Conservation (phyloP, 2,113 vertebrate genomes). For the Onychorhynchus coronatus region DNA sequence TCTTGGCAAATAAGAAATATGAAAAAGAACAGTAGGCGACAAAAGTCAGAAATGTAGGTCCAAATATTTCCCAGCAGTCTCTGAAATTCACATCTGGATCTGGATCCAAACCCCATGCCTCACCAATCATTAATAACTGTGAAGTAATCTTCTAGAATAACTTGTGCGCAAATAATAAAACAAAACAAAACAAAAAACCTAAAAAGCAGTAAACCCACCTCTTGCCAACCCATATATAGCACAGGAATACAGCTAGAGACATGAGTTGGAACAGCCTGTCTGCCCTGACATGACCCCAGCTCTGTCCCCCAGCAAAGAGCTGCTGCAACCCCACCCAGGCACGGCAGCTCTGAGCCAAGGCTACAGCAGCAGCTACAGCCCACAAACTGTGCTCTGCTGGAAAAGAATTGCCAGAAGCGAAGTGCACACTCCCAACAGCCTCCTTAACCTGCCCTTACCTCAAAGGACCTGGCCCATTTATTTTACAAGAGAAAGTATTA, state of each 20-base stretch:
- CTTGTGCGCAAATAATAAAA: not conserved
- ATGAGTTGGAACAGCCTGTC: not conserved
- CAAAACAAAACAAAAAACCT: too few relatives aligned
- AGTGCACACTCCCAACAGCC: not conserved
- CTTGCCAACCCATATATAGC: not conserved
- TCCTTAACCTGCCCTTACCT: not conserved
- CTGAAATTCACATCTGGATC: not conserved
- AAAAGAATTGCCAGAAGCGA: not conserved
- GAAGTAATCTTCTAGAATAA: not conserved
- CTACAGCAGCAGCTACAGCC: not conserved
- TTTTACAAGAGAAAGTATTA: not conserved
- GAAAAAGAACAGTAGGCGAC: not conserved
- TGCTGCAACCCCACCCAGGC: not conserved
- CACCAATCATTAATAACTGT: not conserved
- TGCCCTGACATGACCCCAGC: not conserved
- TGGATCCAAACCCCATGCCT: not conserved
- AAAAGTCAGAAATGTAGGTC: not conserved
- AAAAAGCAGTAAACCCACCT: not conserved
- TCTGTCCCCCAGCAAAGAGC: not conserved
- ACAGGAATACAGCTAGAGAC: not conserved
- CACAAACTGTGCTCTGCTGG: accelerated
- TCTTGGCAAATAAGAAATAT: not conserved
- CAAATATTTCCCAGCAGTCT: not conserved
- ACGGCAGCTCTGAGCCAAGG: not conserved
- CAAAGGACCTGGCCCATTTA: not conserved